phyloP scores from a whole-genome alignment of 1,140 invertebrate species.

The Dendrolimus punctatus region DNA sequence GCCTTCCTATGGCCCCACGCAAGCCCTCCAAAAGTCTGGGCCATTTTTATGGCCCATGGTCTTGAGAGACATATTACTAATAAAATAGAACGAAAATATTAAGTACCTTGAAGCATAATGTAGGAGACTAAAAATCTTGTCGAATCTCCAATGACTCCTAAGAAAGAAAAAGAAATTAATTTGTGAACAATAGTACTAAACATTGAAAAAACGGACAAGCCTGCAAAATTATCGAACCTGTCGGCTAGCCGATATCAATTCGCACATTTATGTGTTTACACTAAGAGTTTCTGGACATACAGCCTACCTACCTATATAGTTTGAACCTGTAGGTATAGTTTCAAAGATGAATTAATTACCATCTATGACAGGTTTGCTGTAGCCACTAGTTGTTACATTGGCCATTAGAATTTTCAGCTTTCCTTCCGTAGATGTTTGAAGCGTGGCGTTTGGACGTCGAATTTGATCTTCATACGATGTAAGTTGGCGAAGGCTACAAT shows the following conservation, averaged over 20 bases:
- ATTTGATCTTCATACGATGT: conserved; percentile 44
- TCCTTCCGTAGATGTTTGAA: conserved; percentile 25
- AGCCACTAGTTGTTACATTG: conserved; percentile 21
- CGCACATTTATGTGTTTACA: too few relatives aligned
- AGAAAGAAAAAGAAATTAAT: conserved; percentile 8
- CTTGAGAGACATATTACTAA: neutral
- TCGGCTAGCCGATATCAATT: too few relatives aligned
- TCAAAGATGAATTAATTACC: conserved; percentile 18
- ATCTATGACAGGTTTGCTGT: conserved; percentile 23
- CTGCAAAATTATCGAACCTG: too few relatives aligned
- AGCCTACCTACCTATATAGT: too few relatives aligned
- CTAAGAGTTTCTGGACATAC: too few relatives aligned
- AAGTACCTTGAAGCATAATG: conserved; percentile 46
- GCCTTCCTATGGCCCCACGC: too few relatives aligned
- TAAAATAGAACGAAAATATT: neutral
- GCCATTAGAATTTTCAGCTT: conserved; percentile 37
- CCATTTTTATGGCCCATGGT: too few relatives aligned
- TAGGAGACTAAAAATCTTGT: conserved; percentile 42
- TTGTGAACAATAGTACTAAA: too few relatives aligned
- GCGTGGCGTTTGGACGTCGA: conserved; percentile 18
- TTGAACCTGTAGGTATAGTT: neutral
- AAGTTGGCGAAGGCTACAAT: conserved; percentile 35
- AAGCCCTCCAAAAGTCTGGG: too few relatives aligned
- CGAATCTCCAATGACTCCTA: conserved; percentile 38
- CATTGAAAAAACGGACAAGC: too few relatives aligned